phyloP scores from a whole-genome alignment of 1,140 invertebrate genomes.

The Bactericera cockerelli region DNA sequence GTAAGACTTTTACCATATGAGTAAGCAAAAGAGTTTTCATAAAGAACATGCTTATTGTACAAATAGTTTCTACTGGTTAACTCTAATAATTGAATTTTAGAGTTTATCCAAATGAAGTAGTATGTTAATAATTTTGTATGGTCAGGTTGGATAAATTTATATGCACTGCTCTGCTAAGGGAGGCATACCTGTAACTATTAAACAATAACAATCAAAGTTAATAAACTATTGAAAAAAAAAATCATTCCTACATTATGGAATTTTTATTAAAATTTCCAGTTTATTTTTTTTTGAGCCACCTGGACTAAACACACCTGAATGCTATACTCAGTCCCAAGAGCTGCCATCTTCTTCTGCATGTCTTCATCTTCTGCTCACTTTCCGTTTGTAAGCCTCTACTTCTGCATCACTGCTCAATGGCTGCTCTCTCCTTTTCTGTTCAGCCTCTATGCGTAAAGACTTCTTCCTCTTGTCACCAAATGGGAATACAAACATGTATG shows the following conservation, averaged over 20 bases:
- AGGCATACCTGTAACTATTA: not conserved
- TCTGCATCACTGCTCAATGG: not conserved
- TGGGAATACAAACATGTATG: conserved; percentile 18
- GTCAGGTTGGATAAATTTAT: not conserved
- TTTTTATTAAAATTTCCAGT: not conserved
- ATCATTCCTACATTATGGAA: not conserved
- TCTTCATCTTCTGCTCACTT: not conserved
- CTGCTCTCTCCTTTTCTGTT: not conserved
- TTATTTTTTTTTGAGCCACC: not conserved
- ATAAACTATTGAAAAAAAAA: not conserved
- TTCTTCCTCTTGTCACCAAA: not conserved
- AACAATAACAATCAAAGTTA: not conserved
- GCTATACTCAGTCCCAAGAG: conserved; percentile 13
- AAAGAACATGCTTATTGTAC: too few species aligned
- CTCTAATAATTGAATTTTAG: too few species aligned
- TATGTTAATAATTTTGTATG: too few species aligned
- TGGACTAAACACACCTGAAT: conserved; percentile 16
- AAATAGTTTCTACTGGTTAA: too few species aligned
- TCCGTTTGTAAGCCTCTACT: not conserved
- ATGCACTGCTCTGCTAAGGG: not conserved
- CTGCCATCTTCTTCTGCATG: conserved; percentile 13
- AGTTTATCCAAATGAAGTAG: too few species aligned
- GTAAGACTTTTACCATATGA: too few species aligned
- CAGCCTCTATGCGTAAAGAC: not conserved
- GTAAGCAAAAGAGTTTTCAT: too few species aligned